Conservation (phyloP, 2,113 vertebrate species). For the Sphyrna mokarran region DNA sequence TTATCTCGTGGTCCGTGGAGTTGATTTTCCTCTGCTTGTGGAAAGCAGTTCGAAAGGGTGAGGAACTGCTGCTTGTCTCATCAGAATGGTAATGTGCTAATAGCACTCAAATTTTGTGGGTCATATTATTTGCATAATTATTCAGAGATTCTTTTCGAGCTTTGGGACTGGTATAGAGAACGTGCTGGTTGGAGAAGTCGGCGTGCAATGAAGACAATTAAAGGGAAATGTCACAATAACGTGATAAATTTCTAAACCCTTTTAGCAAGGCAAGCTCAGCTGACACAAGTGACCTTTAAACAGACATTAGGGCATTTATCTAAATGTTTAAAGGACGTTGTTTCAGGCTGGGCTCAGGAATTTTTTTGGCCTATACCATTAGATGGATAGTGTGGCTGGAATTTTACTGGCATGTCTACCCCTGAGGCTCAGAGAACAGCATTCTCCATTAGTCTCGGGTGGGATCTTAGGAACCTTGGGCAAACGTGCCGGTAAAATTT, state of each 20-base stretch:
- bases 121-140: slow-evolving; percentile 9
- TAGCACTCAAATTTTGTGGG: slow-evolving; percentile 8
- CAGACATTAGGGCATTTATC: not conserved
- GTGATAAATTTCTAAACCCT: not conserved
- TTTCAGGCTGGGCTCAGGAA: not conserved
- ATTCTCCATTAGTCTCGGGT: too few species aligned
- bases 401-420: too few species aligned
- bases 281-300: not conserved
- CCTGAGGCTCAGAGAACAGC: too few species aligned
- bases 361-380: not conserved
- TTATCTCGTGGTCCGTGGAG: not conserved
- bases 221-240: not conserved
- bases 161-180: not conserved
- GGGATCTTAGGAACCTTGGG: too few species aligned
- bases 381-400: not conserved
- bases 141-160: not conserved
- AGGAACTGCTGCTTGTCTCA: not conserved
- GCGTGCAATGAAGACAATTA: not conserved
- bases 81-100: slow-evolving; percentile 14
- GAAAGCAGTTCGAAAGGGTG: not conserved
- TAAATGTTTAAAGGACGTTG: not conserved
- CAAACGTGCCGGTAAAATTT: too few species aligned
- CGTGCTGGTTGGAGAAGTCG: not conserved
- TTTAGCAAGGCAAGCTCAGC: not conserved
- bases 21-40: not conserved